Evolutionary conservation across 2,113 vertebrate species (phyloP).

Genomic region (Nothoprocta pentlandii): DNA sequence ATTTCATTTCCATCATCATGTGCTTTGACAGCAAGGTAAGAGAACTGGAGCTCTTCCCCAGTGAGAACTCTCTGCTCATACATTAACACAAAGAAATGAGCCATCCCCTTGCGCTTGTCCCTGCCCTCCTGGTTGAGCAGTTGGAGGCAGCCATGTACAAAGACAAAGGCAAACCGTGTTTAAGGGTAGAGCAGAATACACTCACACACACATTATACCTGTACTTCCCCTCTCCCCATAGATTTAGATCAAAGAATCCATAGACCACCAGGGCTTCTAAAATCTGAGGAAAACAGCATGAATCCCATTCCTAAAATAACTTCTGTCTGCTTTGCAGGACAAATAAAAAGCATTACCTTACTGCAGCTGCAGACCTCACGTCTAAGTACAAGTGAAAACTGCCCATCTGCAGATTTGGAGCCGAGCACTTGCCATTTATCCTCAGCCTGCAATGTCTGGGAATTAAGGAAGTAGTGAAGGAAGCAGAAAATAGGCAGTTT

Average conservation of each 20-base stretch:
- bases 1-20: background rate
- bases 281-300: background rate
- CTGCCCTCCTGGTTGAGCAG: background rate
- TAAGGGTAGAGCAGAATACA: background rate
- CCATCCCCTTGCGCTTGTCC: background rate
- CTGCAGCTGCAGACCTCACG: background rate
- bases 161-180: background rate
- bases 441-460: background rate
- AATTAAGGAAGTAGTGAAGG: constrained; percentile 19
- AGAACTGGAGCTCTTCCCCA: background rate
- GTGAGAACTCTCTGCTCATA: background rate
- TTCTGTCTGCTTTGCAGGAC: background rate
- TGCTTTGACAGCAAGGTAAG: constrained; percentile 24
- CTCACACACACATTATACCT: background rate
- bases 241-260: background rate
- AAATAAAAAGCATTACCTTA: background rate
- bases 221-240: rapidly evolving
- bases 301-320: background rate
- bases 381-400: rapidly evolving
- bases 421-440: background rate
- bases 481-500: constrained; percentile 36
- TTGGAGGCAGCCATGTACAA: background rate
- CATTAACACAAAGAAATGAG: background rate
- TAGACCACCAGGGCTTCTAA: background rate
- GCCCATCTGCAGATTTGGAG: background rate